Conservation (phyloP, 2,113 vertebrate species). For the Garra rufa region DNA sequence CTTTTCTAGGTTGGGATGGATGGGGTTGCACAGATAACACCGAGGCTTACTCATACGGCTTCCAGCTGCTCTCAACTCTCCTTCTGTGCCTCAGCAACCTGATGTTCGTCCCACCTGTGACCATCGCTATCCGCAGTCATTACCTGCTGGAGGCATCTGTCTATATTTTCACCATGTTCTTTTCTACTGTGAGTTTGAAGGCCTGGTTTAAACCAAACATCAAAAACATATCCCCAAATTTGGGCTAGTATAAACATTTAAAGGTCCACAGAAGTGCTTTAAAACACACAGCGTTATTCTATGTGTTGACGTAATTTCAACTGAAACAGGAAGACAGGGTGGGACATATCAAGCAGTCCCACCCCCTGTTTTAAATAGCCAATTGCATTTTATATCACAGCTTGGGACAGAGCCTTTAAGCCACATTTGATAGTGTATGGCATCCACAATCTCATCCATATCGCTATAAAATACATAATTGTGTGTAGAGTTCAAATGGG, state of each 20-base stretch:
- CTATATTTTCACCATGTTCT: constrained; percentile 99
- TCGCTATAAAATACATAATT: no score
- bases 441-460: no score
- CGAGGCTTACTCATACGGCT: constrained; percentile 92
- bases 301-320: no score
- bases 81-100: constrained; percentile 97
- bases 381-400: no score
- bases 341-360: no score
- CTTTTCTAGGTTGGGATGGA: constrained; percentile 89
- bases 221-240: background rate
- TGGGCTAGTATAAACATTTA: background rate
- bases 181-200: constrained; percentile 88
- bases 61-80: constrained; percentile 94
- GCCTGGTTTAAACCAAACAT: background rate
- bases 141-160: constrained; percentile 94
- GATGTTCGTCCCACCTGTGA: constrained; percentile 96
- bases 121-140: constrained; percentile 90
- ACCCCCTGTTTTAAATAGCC: no score
- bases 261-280: no score
- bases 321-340: no score
- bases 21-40: constrained; percentile 97
- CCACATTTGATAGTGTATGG: no score
- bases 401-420: no score
- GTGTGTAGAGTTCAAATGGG: no score
- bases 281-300: no score